These are phyloP conservation scores for Spinus olivaceus DNA, from an alignment of 2,797 vertebrate genomes.

Conservation along the genomic window DNA sequence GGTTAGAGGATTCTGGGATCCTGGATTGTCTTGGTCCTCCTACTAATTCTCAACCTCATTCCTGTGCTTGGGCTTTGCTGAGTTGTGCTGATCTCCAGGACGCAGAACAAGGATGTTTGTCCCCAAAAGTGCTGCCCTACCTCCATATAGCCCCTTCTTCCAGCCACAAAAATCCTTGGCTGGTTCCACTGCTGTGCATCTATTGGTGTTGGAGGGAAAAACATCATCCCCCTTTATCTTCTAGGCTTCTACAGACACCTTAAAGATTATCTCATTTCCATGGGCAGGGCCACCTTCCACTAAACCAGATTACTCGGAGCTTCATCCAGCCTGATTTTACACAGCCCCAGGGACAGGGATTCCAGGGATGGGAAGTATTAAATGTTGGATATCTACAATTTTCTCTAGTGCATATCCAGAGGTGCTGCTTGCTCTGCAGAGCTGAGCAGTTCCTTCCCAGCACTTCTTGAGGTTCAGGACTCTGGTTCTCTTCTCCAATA, in stretches of 20 bases:
- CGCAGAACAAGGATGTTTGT: neutral
- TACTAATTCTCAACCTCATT: neutral
- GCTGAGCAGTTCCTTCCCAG: neutral
- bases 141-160: neutral
- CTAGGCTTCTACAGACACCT: neutral
- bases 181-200: neutral
- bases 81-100: neutral
- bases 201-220: neutral
- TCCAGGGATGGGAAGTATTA: neutral
- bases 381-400: neutral
- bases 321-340: neutral
- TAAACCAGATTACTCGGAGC: neutral
- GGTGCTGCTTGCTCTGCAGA: neutral
- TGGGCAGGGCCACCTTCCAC: neutral
- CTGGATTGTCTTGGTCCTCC: neutral
- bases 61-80: neutral
- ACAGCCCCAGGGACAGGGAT: neutral
- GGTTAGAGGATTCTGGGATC: neutral
- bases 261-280: neutral
- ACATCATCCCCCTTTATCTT: neutral
- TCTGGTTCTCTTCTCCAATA: neutral
- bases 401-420: neutral
- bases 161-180: neutral
- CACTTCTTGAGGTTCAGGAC: neutral
- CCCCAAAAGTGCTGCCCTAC: neutral